Base-by-base conservation (phyloP, 1,140 invertebrate species). In the Leptonema lineaticorne region DNA sequence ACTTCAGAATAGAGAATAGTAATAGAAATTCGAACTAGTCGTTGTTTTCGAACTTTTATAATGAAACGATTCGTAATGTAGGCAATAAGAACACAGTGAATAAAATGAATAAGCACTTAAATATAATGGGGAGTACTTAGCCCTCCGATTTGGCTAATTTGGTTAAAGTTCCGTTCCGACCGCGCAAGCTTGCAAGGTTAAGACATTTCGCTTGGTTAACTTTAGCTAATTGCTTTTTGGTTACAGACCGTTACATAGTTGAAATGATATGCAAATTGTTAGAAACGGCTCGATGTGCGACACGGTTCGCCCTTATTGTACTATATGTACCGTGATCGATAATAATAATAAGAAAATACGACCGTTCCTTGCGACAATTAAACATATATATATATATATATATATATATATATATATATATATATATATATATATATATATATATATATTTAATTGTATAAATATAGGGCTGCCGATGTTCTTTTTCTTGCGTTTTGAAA, bases 151-250 rank as follows among this genome's bases (percentile, higher is more conserved):
- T 41, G 37, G 62, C 45, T 64, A 64, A 64, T 64, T 64, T 46
- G 62, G 62, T 64, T 64, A 64, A 48, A 33, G 41, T 50, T 26
- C 45, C 16, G 37, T 28, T 64, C 28, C 41, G 57, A 62, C 41
- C 58, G 59, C 67, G 37, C 56, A 59, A 59, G 53, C 65, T 41
- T 41, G 65, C 53, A 58, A 68, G 58, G 58, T 68, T 68, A 68
- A 68, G 67, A 68, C 67, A 46, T 68, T 64, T 50, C 59, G 45
- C 57, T 53, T 41, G 27, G 50, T 60, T 59, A 65, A 66, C 50
- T 63, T 53, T 24, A 29, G 63, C 68, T 69, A 69, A 69, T 66
- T 69, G 68, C 68, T 69, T 69, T 69, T 66, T 60, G 68, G 68
- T 69, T 69, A 60, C 53, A 28, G 63, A 53, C 63, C 68, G 63